Evolutionary conservation across 2,113 vertebrate genomes (phyloP).

Genomic region (Silurus asotus): DNA sequence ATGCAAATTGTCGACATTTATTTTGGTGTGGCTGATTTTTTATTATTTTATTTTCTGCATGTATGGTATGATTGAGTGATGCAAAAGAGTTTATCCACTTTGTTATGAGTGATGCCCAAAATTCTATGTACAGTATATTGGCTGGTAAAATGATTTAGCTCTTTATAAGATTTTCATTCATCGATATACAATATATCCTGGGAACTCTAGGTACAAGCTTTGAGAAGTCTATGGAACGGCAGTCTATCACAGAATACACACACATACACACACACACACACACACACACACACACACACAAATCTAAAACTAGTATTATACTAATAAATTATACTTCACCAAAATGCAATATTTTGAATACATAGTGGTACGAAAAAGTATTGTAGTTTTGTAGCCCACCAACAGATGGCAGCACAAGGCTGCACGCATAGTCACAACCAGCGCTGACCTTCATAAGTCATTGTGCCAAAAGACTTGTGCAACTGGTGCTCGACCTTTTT

Average conservation of each 20-base stretch:
- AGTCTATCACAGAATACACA: background rate
- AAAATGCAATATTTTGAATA: no score
- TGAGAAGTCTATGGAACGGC: background rate
- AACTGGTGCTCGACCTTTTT: no score
- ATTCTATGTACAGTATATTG: no score
- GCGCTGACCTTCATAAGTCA: no score
- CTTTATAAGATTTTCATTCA: background rate
- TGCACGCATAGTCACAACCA: no score
- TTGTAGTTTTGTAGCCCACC: no score
- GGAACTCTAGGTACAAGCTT: background rate
- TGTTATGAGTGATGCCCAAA: background rate
- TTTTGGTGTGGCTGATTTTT: background rate
- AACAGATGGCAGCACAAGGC: no score
- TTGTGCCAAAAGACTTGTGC: no score
- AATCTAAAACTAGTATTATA: background rate
- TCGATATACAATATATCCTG: background rate
- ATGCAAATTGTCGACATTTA: constrained; percentile 33
- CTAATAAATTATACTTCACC: no score
- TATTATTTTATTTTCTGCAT: no score
- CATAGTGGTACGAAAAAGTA: no score
- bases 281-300: background rate
- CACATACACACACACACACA: background rate
- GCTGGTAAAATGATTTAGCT: no score
- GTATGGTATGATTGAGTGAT: background rate
- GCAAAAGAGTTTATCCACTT: background rate